Percentiles rank a stretch among this genome's conserved stretches.
These are phyloP conservation scores for Theonella swinhoei DNA, from an alignment of 37 sponge, comb jelly and placozoan genomes.

Conservation along the genomic window DNA sequence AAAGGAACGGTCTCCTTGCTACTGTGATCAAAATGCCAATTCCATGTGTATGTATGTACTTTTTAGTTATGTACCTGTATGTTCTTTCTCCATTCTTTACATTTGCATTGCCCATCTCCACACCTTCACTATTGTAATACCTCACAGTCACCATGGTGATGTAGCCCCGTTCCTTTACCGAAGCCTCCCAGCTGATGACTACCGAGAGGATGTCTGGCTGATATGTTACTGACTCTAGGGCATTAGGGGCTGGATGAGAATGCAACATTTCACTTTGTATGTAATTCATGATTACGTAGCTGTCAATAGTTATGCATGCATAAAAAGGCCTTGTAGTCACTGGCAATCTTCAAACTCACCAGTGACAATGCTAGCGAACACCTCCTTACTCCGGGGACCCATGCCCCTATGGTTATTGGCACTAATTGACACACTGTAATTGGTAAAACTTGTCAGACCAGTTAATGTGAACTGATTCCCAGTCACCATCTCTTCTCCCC, in stretches of 20 bases:
- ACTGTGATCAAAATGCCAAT: no score
- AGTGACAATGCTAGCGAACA: background rate
- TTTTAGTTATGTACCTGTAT: no score
- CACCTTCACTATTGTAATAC: background rate
- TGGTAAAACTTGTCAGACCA: background rate
- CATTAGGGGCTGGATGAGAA: conserved; percentile 37
- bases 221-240: background rate
- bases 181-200: conserved; percentile 25
- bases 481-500: background rate
- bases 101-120: background rate
- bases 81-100: background rate
- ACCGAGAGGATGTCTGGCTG: conserved; percentile 32
- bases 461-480: background rate
- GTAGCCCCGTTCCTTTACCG: conserved; percentile 3
- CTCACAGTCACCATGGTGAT: background rate
- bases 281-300: no score
- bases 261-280: no score
- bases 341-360: no score
- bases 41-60: no score
- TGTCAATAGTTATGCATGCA: background rate
- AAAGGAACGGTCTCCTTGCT: no score
- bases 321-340: no score
- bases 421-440: conserved; percentile 16
- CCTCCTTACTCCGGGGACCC: background rate
- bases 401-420: conserved; percentile 4